Conservation (phyloP, 2,888 invertebrate species). For the Brassicogethes aeneus region DNA sequence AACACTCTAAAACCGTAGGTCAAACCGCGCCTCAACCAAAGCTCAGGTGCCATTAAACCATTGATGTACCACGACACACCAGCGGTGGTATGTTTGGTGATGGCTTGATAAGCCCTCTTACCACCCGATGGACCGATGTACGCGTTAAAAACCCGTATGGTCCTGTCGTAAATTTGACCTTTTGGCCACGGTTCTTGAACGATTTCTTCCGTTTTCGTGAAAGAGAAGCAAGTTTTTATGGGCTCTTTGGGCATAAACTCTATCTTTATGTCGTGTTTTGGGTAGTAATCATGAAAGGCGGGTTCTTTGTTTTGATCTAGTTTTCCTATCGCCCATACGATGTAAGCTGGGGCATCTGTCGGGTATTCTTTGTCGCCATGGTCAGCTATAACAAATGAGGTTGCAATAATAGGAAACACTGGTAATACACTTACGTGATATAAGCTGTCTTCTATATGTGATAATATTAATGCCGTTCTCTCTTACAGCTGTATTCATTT, state of each 20-base stretch:
- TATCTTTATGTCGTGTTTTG: slow-evolving; percentile 58
- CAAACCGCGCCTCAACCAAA: slow-evolving; percentile 77
- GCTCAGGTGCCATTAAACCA: slow-evolving; percentile 77
- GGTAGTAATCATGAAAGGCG: slow-evolving; percentile 73
- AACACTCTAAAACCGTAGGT: slow-evolving; percentile 72
- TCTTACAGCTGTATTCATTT: slow-evolving; percentile 63
- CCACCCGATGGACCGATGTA: slow-evolving; percentile 80
- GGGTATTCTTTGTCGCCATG: slow-evolving; percentile 65
- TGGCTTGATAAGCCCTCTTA: slow-evolving; percentile 64
- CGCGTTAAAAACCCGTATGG: slow-evolving; percentile 70
- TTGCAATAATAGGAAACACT: neutral
- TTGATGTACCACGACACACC: slow-evolving; percentile 89
- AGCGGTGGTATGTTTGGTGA: slow-evolving; percentile 59
- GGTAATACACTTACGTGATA: slow-evolving; percentile 58
- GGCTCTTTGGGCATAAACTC: slow-evolving; percentile 57
- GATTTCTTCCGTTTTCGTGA: slow-evolving; percentile 45
- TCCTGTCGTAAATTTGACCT: slow-evolving; percentile 55
- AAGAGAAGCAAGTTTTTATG: slow-evolving; percentile 64
- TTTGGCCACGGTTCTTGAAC: slow-evolving; percentile 48
- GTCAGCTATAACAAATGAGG: slow-evolving; percentile 52
- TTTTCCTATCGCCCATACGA: slow-evolving; percentile 79
- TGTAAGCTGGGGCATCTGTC: slow-evolving; percentile 48
- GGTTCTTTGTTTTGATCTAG: slow-evolving; percentile 71
- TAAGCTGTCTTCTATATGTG: slow-evolving; percentile 67
- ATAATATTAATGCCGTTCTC: slow-evolving; percentile 70